These are phyloP conservation scores for Baronia brevicornis DNA, from an alignment of 2,888 invertebrate species.

Conservation along the genomic window DNA sequence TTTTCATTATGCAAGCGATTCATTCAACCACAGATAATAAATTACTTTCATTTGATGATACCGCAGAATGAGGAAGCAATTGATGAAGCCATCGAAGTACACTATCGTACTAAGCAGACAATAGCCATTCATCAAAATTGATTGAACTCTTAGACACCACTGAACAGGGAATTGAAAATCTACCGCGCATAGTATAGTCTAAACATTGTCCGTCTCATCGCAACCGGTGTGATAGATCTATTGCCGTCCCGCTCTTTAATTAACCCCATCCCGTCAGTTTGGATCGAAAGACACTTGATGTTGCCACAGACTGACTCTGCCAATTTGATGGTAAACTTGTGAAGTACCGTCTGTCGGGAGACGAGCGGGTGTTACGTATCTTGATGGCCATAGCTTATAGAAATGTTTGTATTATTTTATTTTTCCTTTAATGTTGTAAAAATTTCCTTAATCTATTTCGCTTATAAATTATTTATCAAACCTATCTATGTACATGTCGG, in stretches of 20 bases:
- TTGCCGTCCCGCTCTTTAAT: slow-evolving; percentile 36
- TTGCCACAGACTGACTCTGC: slow-evolving; percentile 43
- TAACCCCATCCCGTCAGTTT: slow-evolving; percentile 43
- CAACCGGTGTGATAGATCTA: slow-evolving; percentile 8
- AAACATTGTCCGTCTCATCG: slow-evolving; percentile 5
- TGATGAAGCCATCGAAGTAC: too few relatives aligned
- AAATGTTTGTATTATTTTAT: too few relatives aligned
- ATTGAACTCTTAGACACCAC: slow-evolving; percentile 5
- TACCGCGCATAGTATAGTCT: not conserved
- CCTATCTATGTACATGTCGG: too few relatives aligned
- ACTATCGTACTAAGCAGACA: too few relatives aligned
- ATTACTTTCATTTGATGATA: too few relatives aligned
- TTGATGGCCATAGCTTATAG: too few relatives aligned
- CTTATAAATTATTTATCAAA: too few relatives aligned
- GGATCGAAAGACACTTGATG: slow-evolving; percentile 55
- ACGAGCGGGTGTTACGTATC: slow-evolving; percentile 8
- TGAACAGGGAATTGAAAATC: slow-evolving; percentile 9
- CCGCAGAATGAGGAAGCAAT: too few relatives aligned
- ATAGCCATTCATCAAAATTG: slow-evolving; percentile 10
- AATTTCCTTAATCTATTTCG: too few relatives aligned
- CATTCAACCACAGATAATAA: too few relatives aligned
- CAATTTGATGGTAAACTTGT: slow-evolving; percentile 56
- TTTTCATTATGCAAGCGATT: too few relatives aligned
- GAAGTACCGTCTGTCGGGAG: slow-evolving; percentile 28
- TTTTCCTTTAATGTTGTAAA: too few relatives aligned